phyloP scores from a whole-genome alignment of 2,888 invertebrate species.

The Maniola hyperantus region DNA sequence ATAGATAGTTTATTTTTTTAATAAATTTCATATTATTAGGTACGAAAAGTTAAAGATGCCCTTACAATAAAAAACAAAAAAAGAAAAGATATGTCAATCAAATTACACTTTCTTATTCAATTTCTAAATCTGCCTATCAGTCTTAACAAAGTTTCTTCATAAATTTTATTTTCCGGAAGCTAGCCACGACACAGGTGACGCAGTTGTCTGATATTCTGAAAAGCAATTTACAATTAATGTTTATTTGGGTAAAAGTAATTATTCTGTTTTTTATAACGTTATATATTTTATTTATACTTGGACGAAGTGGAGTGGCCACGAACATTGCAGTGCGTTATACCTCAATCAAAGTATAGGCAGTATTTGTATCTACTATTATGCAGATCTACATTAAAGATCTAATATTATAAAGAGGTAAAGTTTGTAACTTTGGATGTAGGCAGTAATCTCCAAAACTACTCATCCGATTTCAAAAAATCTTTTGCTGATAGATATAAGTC shows the following conservation, averaged over 20 bases:
- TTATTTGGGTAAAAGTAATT: slow-evolving; percentile 18
- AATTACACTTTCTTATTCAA: slow-evolving; percentile 42
- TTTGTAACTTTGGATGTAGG: no score
- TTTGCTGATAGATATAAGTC: no score
- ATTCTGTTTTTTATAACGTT: not conserved
- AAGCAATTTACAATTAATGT: slow-evolving; percentile 42
- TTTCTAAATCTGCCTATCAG: slow-evolving; percentile 61
- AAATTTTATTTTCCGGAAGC: slow-evolving; percentile 52
- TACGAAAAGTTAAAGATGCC: not conserved
- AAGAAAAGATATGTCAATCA: slow-evolving; percentile 24
- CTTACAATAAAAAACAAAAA: slow-evolving; percentile 2
- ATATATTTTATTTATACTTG: slow-evolving; percentile 2
- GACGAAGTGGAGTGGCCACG: not conserved
- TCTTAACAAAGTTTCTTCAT: slow-evolving; percentile 62
- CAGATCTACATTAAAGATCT: no score
- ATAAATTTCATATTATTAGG: not conserved
- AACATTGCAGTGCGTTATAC: not conserved
- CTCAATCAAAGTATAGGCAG: no score
- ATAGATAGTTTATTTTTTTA: no score
- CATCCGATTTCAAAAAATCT: no score
- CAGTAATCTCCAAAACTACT: no score
- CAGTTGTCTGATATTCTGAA: slow-evolving; percentile 51
- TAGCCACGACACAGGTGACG: slow-evolving; percentile 60
- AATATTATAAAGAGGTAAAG: no score
- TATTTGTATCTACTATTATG: no score